Base-by-base conservation (phyloP, 2,797 vertebrate genomes). In the Neostethus bicornis region DNA sequence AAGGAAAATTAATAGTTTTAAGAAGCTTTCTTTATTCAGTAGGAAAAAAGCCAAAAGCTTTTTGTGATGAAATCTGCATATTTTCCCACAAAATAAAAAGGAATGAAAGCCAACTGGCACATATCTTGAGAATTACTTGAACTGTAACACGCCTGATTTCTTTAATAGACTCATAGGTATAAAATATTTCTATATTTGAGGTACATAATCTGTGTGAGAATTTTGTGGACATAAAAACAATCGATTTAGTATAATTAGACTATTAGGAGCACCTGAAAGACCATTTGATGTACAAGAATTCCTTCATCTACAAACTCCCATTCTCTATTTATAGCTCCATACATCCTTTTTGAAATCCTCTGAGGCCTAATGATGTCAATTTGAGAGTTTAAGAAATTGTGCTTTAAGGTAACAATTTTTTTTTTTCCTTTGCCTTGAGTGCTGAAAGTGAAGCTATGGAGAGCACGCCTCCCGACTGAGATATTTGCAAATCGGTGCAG, bases 401-500 rank as follows among this genome's bases (percentile, higher is more conserved):
- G 4, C 35, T 48, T 50, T 41, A 17, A 14, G 28, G 42, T 59
- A 9, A 64, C n/a, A 56, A 62, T 32, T 50, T 48, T 31, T 23
- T n/a, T 16, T 37, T 3, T 16, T 16, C 16, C 11, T 19, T 13
- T 57, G 21, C 19, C 9, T 23, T 9, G 54, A 56, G 52, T 50
- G 31, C 52, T 11, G 44, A 46, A 58, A 38, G 37, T 54, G 1
- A 21, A 66, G 19, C 28, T 34, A 24, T 13, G n/a, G 6, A 60
- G 48, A 58, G 34, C 54, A 53, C 1, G 5, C 29, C 49, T 61
- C 38, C 57, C 29, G 35, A 54, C 53, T 31, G 58, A 26, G 55
- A 44, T 52, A 42, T 75, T 67, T 73, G 74, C 70, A 59, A 60
- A 69, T 71, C 8, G 4, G 34, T 73, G 74, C 80, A 83, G 73